phyloP scores from a whole-genome alignment of 2,797 vertebrate species.

The Schizothorax lantsangensis region DNA sequence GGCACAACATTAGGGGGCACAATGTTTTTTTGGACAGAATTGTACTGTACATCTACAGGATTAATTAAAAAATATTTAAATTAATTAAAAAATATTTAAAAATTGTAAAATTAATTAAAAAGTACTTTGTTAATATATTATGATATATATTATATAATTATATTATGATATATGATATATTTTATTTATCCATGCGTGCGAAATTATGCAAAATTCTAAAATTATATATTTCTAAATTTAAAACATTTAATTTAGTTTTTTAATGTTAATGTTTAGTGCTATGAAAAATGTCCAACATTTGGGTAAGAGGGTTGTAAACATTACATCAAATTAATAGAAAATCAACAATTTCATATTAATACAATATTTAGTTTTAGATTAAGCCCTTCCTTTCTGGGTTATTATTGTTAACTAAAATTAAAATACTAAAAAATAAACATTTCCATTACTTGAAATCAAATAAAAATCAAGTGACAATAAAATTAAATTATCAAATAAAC shows the following conservation, averaged over 20 bases:
- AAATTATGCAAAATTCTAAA: too few relatives aligned
- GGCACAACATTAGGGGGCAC: neutral
- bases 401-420: neutral
- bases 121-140: too few relatives aligned
- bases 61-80: neutral
- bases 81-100: too few relatives aligned
- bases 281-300: neutral
- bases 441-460: neutral
- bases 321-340: neutral
- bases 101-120: too few relatives aligned
- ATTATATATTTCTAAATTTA: neutral
- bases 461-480: neutral
- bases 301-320: neutral
- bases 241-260: neutral
- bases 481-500: neutral
- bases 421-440: neutral
- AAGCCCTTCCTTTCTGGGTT: neutral
- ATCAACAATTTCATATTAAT: neutral
- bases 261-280: too few relatives aligned
- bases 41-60: neutral
- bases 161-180: too few relatives aligned
- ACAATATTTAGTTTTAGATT: neutral
- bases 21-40: neutral
- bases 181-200: too few relatives aligned
- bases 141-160: too few relatives aligned